phyloP scores from a whole-genome alignment of 2,113 vertebrate genomes.

The Coregonus clupeaformis region DNA sequence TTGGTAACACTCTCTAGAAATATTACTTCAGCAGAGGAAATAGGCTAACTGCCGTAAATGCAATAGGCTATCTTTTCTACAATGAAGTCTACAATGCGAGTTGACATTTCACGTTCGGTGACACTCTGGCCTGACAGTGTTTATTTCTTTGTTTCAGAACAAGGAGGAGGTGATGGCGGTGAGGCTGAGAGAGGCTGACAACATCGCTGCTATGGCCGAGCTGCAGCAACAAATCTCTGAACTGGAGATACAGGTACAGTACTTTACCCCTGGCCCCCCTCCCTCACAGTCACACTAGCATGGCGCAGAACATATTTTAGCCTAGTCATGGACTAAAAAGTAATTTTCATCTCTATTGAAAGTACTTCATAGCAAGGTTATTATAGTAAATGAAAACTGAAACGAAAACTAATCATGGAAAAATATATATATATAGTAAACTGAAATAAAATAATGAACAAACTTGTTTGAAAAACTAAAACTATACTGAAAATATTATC shows the following conservation, averaged over 20 bases:
- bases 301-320: not conserved
- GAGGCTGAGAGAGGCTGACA: conserved; percentile 92
- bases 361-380: too few relatives aligned
- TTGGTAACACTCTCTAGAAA: too few relatives aligned
- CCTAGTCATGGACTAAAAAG: too few relatives aligned
- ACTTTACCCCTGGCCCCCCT: not conserved
- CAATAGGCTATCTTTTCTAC: not conserved
- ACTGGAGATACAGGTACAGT: conserved; percentile 93
- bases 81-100: not conserved
- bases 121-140: not conserved
- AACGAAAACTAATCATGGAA: too few relatives aligned
- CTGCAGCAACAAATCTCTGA: conserved; percentile 96
- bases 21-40: too few relatives aligned
- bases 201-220: conserved; percentile 94
- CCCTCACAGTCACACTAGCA: too few relatives aligned
- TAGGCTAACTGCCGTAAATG: not conserved
- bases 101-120: not conserved
- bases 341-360: too few relatives aligned
- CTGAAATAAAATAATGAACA: too few relatives aligned
- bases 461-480: too few relatives aligned
- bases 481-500: too few relatives aligned
- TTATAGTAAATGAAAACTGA: too few relatives aligned
- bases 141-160: conserved; percentile 72
- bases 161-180: conserved; percentile 99
- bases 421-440: too few relatives aligned